phyloP scores from a whole-genome alignment of 2,113 vertebrate species.

The Tragelaphus strepsiceros region DNA sequence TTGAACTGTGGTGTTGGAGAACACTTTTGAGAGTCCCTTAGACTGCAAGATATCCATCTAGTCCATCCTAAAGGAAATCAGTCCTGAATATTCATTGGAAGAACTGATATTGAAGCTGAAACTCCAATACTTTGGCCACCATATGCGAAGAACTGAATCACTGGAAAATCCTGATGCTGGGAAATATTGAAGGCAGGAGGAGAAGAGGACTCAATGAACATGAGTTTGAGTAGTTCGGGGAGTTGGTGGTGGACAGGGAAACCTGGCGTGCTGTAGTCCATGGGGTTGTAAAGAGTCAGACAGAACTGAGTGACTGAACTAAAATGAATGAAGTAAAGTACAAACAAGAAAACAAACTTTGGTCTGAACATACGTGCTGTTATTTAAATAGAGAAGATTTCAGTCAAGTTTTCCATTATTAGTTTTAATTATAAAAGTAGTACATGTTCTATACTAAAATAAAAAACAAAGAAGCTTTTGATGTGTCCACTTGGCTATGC shows the following conservation, averaged over 20 bases:
- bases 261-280: neutral
- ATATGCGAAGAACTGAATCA: accelerated
- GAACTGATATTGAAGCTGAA: neutral
- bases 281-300: neutral
- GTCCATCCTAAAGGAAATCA: neutral
- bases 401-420: neutral
- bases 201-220: neutral
- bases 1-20: neutral
- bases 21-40: neutral
- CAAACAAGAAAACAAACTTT: neutral
- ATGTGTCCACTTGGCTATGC: neutral
- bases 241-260: neutral
- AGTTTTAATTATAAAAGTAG: neutral
- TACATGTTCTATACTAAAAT: neutral
- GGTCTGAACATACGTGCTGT: neutral
- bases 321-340: neutral
- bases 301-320: neutral
- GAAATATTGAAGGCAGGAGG: neutral
- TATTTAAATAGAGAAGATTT: neutral
- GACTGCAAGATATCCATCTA: neutral
- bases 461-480: neutral
- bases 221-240: neutral
- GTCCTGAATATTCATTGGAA: neutral
- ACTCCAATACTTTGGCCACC: neutral
- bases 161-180: neutral